Evolutionary conservation across 1,140 invertebrate species (phyloP), one percentile per base, ranked within the genome.

Genomic region (Macrosteles quadrilineatus): DNA sequence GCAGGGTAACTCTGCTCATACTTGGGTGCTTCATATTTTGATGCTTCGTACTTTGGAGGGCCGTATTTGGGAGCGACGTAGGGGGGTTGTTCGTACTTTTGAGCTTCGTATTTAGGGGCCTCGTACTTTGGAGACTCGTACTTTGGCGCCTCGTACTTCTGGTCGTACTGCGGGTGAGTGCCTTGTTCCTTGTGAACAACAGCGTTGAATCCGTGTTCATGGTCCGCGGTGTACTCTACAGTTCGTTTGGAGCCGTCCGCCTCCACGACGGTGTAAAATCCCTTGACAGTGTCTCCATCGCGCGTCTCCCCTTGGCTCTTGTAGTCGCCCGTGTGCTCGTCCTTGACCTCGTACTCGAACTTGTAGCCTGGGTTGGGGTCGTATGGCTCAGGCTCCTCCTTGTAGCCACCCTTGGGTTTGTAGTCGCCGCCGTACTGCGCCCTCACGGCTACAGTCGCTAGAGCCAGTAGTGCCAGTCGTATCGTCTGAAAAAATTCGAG

Each of bases 151-250:
- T 21, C 43, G 32, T 40, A 9, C 12, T 43, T 25, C 27, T 50
- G 21, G 32, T 40, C 23, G 32, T 45, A 29, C 36, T 40, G 36
- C 6, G 36, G 36, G 31, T 64, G 36, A 23, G 31, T 47, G 47
- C 27, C 36, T 2, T 36, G 45, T 25, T 69, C 68, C 14, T 32
- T 71, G 36, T 25, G 62, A 6, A 83, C 82, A 64, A 80, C 83
- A 6, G 88, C 88, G 76, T 88, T 87, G 78, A 88, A 89, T 47
- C 88, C 88, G 71, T 85, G 84, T 63, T 86, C 82, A 19, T 81
- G 72, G 73, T 88, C 87, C 6, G 86, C 85, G 4, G 85, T 85
- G 72, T 88, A 88, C 65, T 87, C 83, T 27, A 88, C 87, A 47
- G 78, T 81, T 47, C 83, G 77, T 67, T 87, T 83, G 29, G 87